Base-by-base conservation (phyloP, 2,113 vertebrate genomes). In the Nerophis ophidion region DNA sequence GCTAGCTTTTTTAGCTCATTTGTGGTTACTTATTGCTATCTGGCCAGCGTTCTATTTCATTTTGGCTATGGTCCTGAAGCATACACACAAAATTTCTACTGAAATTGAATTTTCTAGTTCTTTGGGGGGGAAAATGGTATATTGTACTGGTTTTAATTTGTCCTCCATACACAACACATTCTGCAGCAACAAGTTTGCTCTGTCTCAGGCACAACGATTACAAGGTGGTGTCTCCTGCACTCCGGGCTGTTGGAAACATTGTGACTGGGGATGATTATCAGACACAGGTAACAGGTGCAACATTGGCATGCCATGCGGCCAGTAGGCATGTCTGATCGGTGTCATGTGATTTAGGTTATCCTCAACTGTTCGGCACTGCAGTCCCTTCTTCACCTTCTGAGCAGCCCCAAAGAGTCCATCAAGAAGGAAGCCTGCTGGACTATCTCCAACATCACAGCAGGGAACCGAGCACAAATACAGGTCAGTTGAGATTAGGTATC, bases 401-500 rank as follows among this genome's bases (percentile, higher is more conserved):
- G 93, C 86, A 98, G 95, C 85, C 94, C 95, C 16, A 99, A 99
- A 84, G 96, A 99, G 79, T 99, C 96, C 19, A 98, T 99, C 81
- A 99, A 98, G 85, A 99, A 98, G 68, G 96, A 99, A 82, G 96
- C 96, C 1, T 99, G 96, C 83, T 99, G 96, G 96, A 98, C 96
- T 66, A 97, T 99, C 88, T 99, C 96, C 66, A 99, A 99, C 76
- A 98, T 99, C 81, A 99, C 96, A 16, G 96, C 96, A 73, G 96
- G 96, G 76, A 99, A 98, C 84, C 90, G 94, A 84, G 94, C 94
- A 63, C 96, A 99, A 86, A 99, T 99, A 78, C 96, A 99, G 93
- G 96, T 97, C 40, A 12, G 40, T 26, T 26, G 26, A 26, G 26
- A 26, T 26, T 26, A 26, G 26, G 26, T 26, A 3, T 26, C 1